phyloP scores from a whole-genome alignment of 1,140 invertebrate species.

The honey bee (Apis mellifera) region DNA sequence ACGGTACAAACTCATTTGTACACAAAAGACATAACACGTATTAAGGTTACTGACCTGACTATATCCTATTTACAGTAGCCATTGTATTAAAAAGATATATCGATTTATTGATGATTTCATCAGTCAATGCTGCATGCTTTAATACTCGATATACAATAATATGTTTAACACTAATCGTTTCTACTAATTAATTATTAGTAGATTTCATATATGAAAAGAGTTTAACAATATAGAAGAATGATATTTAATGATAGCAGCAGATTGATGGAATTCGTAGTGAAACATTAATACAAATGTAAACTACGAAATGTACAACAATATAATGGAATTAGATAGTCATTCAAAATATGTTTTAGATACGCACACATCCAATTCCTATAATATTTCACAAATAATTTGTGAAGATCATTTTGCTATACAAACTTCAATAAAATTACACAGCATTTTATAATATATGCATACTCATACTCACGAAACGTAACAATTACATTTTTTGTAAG shows the following conservation, averaged over 20 bases:
- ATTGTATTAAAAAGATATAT: conserved; percentile 45
- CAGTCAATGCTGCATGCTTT: conserved; percentile 22
- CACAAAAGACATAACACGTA: conserved; percentile 35
- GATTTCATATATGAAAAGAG: conserved; percentile 51
- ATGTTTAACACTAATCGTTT: conserved; percentile 30
- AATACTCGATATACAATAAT: conserved; percentile 46
- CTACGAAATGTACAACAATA: conserved; percentile 51
- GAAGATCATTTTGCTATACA: conserved; percentile 19
- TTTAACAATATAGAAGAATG: conserved; percentile 40
- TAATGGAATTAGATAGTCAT: conserved; percentile 42
- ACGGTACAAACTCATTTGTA: conserved; percentile 41
- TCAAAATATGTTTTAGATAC: conserved; percentile 37
- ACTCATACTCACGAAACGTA: conserved; percentile 19
- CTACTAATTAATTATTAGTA: conserved; percentile 55
- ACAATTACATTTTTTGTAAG: conserved; percentile 25
- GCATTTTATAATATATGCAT: conserved; percentile 30
- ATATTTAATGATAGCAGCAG: conserved; percentile 42
- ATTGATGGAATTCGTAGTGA: conserved; percentile 40
- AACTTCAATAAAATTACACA: conserved; percentile 28
- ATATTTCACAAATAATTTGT: background rate
- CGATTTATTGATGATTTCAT: conserved; percentile 37
- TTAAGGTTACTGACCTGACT: conserved; percentile 42
- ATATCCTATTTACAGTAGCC: conserved; percentile 47
- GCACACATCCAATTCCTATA: conserved; percentile 30
- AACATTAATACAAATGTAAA: conserved; percentile 51